A percentile compares a stretch with the other conserved stretches of the same genome.
Evolutionary conservation across 1,140 invertebrate genomes (phyloP).

Genomic region (Drosophila pandora): DNA sequence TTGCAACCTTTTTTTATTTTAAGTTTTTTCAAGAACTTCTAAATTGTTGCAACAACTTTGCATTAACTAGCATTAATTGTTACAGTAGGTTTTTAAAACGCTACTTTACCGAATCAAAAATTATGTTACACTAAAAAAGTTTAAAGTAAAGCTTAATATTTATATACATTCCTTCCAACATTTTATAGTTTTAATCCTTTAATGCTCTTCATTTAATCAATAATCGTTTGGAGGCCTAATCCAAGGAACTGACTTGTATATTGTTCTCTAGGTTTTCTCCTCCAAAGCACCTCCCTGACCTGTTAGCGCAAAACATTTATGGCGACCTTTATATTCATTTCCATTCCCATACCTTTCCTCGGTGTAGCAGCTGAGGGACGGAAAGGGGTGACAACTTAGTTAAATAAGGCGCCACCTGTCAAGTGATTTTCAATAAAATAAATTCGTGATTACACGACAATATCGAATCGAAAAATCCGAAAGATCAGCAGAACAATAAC

Average conservation of each 20-base stretch:
- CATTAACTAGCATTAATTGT: no score
- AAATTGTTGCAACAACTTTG: no score
- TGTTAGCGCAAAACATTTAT: slow-evolving; percentile 23
- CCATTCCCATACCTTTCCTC: slow-evolving; percentile 29
- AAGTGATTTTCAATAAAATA: slow-evolving; percentile 83
- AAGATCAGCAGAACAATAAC: slow-evolving; percentile 75
- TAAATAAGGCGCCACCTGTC: slow-evolving; percentile 83
- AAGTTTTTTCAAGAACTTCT: no score
- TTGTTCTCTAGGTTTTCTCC: background rate
- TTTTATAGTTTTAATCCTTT: no score
- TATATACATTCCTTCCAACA: no score
- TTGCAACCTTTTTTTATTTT: no score
- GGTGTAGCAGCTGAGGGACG: background rate
- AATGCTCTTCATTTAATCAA: no score
- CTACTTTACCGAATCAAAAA: no score
- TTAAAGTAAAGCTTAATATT: no score
- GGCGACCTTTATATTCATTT: slow-evolving; percentile 29
- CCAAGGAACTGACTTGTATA: background rate
- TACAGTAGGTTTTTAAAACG: no score
- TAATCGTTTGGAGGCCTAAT: background rate
- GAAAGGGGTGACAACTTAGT: slow-evolving; percentile 72
- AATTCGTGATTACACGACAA: slow-evolving; percentile 83
- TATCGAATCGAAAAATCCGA: slow-evolving; percentile 75
- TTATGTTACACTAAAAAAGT: background rate
- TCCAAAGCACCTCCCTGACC: background rate